Conservation (phyloP, 2,888 invertebrate genomes). For the Erebia aethiops region DNA sequence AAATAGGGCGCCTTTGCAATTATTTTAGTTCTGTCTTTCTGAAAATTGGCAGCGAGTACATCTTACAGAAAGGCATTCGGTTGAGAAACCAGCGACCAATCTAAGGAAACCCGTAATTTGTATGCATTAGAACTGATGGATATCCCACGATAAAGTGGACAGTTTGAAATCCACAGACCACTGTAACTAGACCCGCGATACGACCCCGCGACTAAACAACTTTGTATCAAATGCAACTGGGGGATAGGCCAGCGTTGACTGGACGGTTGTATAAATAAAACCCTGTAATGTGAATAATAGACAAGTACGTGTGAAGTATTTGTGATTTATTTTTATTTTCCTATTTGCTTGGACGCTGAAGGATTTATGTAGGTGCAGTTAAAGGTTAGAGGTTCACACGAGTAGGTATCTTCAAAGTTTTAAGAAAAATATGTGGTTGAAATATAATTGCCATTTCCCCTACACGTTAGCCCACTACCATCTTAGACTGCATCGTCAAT, state of each 20-base stretch:
- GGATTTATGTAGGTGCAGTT: conserved; percentile 18
- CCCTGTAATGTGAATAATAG: conserved; percentile 73
- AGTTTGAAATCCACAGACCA: conserved; percentile 43
- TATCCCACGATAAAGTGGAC: conserved; percentile 64
- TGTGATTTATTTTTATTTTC: conserved; percentile 32
- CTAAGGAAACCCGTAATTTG: conserved; percentile 30
- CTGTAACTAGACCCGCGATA: conserved; percentile 41
- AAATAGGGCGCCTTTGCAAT: conserved; percentile 82
- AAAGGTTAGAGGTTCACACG: conserved; percentile 12
- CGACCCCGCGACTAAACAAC: conserved; percentile 45
- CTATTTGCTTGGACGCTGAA: conserved; percentile 15
- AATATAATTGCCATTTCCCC: too few relatives aligned
- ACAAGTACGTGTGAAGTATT: conserved; percentile 37
- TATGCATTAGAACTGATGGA: conserved; percentile 47
- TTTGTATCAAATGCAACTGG: conserved; percentile 2
- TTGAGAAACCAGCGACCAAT: conserved; percentile 75
- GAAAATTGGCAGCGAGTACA: conserved; percentile 82
- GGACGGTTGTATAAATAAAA: conserved; percentile 72
- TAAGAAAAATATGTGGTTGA: neutral
- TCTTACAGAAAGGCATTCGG: conserved; percentile 79
- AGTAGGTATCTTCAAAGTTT: neutral
- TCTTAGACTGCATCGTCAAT: too few relatives aligned
- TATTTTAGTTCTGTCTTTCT: conserved; percentile 83
- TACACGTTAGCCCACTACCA: too few relatives aligned
- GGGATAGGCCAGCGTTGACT: conserved; percentile 61